Evolutionary conservation across 2,888 invertebrate species (phyloP), one percentile per base, ranked within the genome.

Genomic region (Candidula unifasciata): DNA sequence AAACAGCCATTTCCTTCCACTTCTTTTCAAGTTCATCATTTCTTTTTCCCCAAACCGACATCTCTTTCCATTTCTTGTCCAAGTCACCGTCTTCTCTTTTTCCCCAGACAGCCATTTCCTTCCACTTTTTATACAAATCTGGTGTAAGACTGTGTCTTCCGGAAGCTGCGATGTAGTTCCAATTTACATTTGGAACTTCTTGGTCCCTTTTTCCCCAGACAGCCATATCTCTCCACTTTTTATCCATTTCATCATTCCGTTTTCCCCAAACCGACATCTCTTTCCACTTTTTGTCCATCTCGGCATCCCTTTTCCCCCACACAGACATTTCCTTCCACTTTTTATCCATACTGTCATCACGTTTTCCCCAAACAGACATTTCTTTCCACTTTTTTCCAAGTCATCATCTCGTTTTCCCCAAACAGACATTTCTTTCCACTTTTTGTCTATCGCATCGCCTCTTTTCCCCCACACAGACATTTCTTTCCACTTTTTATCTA

Each of bases 261-360:
- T 80, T 80, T 21, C 80, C 80, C 80, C 80, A 80, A 13, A 71
- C 80, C 3, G 71, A 57, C 69, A 80, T 71, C 3, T 80, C 54
- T 33, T 80, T 80, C 80, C 80, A 80, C 33, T n/a, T 69, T 37
- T 80, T 80, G 27, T 80, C 71, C 30, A 60, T 30, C 8, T 33
- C 35, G n/a, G 37, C 64, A 30, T 82, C 74, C 18, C 82, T 16
- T 44, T 82, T 82, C 3, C 82, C 82, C 82, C 82, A 83, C 0
- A 80, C 83, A 10, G 83, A 71, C 83, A 83, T 83, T 37, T 78
- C 44, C 24, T 79, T 83, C 83, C 83, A 83, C 37, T 44, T 79
- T 64, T 79, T 83, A 21, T 78, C 78, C 1, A 79, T 57, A 10
- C 44, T 44, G 8, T 52, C 69, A 21, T 69, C 80, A 1, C 80